These are phyloP conservation scores for Barbus barbus DNA, from an alignment of 2,113 vertebrate species.

Conservation along the genomic window DNA sequence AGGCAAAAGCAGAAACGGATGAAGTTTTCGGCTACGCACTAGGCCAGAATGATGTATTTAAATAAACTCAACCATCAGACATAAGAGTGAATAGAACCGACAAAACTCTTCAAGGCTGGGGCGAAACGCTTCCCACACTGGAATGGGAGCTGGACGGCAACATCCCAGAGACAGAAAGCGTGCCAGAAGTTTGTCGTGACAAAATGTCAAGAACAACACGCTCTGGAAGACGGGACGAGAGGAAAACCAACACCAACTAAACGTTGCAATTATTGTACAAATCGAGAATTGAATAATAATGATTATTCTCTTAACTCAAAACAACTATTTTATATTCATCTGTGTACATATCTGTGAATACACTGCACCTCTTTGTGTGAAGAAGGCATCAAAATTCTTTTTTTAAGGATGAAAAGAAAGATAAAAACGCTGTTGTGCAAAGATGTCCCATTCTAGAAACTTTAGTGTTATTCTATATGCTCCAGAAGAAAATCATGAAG, in stretches of 20 bases:
- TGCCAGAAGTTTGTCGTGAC: conserved; percentile 49
- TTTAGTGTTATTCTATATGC: conserved; percentile 64
- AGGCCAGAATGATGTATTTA: conserved; percentile 48
- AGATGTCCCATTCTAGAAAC: conserved; percentile 52
- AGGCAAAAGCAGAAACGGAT: conserved; percentile 60
- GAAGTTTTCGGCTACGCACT: conserved; percentile 94
- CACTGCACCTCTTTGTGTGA: conserved; percentile 73
- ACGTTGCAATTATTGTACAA: conserved; percentile 77
- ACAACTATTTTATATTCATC: conserved; percentile 82
- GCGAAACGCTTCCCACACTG: conserved; percentile 8
- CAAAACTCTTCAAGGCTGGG: conserved; percentile 6
- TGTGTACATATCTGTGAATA: conserved; percentile 80
- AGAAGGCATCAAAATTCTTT: conserved; percentile 57
- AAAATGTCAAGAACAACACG: conserved; percentile 42
- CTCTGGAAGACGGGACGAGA: conserved; percentile 36
- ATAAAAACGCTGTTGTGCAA: conserved; percentile 49
- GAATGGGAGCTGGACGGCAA: conserved; percentile 56
- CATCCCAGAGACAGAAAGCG: conserved; percentile 47
- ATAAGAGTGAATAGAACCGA: background rate
- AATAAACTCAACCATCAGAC: background rate
- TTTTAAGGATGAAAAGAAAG: conserved; percentile 37
- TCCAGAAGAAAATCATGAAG: conserved; percentile 53
- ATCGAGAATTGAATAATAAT: conserved; percentile 64
- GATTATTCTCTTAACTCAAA: conserved; percentile 66
- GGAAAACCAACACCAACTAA: conserved; percentile 51